A percentile compares a stretch with the other conserved stretches of the same genome.
phyloP scores from a whole-genome alignment of 2,888 invertebrate genomes.

The Metacarcinus magister region DNA sequence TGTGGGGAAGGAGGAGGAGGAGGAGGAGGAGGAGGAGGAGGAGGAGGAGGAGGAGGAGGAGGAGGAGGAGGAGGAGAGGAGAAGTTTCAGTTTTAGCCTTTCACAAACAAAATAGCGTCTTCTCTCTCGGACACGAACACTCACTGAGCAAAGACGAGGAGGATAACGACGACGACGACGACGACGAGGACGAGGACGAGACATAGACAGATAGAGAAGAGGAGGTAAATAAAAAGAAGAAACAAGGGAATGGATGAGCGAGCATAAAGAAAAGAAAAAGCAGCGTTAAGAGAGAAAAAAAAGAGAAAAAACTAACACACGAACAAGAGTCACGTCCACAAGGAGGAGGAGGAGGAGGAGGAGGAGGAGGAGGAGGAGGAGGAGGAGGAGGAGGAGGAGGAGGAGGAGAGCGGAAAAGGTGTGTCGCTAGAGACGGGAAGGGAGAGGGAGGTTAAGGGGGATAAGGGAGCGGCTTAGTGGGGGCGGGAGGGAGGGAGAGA shows the following conservation, averaged over 20 bases:
- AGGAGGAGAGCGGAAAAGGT: background rate
- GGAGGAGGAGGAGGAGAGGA: background rate
- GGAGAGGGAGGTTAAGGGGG: background rate
- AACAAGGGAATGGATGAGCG: background rate
- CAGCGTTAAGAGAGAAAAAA: background rate
- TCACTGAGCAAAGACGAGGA: background rate
- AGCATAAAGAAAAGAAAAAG: background rate
- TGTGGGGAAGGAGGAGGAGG: background rate
- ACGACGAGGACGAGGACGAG: background rate
- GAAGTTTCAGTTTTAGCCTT: background rate
- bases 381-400: background rate
- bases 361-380: background rate
- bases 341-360: background rate
- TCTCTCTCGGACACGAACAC: background rate
- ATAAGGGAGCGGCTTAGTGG: background rate
- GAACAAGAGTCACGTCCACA: no score
- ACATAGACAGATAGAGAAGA: background rate
- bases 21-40: background rate
- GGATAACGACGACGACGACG: conserved; percentile 26
- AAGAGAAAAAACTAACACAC: no score
- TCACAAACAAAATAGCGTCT: background rate
- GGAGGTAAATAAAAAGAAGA: background rate
- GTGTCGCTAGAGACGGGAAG: no score
- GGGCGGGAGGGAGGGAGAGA: background rate
- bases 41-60: background rate